A percentile compares a stretch with the other conserved stretches of the same genome.
These are phyloP conservation scores for Homalodisca vitripennis DNA, from an alignment of 1,140 invertebrate species.

Conservation along the genomic window DNA sequence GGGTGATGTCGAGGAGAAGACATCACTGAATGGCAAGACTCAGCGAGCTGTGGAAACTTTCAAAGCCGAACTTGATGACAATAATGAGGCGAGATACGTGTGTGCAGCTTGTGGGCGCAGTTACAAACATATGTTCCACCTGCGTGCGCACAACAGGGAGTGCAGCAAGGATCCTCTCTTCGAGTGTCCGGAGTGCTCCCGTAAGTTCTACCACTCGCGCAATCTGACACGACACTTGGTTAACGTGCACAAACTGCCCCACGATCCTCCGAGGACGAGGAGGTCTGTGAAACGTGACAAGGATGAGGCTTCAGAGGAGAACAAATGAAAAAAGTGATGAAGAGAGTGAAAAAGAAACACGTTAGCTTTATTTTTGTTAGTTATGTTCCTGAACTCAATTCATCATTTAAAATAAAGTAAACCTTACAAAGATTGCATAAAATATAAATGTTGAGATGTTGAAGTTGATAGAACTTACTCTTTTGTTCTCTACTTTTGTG, in stretches of 20 bases:
- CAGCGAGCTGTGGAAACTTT: neutral
- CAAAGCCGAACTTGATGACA: neutral
- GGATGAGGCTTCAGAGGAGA: neutral
- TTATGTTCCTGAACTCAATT: too few species aligned
- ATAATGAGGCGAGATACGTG: neutral
- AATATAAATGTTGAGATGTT: too few species aligned
- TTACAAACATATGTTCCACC: constrained; percentile 40
- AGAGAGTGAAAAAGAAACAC: too few species aligned
- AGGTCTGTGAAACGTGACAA: neutral
- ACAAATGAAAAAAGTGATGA: neutral
- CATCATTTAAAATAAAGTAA: too few species aligned
- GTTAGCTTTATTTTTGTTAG: too few species aligned
- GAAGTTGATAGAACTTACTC: too few species aligned
- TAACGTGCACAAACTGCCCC: constrained; percentile 32
- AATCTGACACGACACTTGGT: constrained; percentile 36
- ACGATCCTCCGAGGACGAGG: neutral
- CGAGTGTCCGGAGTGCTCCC: constrained; percentile 46
- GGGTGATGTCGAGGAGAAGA: neutral
- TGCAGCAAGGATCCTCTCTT: constrained; percentile 40
- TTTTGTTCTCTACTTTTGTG: too few species aligned
- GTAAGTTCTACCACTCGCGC: constrained; percentile 33
- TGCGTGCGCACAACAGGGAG: constrained; percentile 40
- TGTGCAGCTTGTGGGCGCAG: constrained; percentile 40
- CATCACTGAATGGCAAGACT: too few species aligned
- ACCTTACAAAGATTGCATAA: too few species aligned